These are phyloP conservation scores for Eilema sororculum DNA, from an alignment of 2,888 invertebrate genomes.

Conservation along the genomic window DNA sequence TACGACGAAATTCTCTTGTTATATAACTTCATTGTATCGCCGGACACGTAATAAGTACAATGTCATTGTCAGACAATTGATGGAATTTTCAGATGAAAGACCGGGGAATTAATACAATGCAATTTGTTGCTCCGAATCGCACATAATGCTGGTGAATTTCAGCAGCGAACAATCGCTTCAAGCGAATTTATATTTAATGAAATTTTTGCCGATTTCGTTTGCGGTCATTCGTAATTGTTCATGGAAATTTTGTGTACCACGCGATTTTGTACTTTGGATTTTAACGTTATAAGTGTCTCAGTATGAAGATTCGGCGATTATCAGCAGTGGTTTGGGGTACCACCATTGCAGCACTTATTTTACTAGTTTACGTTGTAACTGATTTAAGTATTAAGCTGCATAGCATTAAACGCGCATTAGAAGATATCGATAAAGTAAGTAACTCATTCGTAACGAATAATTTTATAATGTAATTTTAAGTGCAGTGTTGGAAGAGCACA, in stretches of 20 bases:
- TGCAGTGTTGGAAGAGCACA: neutral
- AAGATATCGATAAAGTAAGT: conserved; percentile 88
- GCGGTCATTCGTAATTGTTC: neutral
- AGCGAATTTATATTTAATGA: conserved; percentile 21
- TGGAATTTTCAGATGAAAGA: conserved; percentile 7
- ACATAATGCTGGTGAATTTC: conserved; percentile 6
- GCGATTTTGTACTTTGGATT: conserved; percentile 1
- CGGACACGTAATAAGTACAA: neutral
- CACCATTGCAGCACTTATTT: conserved; percentile 87
- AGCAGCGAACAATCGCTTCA: conserved; percentile 14
- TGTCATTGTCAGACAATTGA: conserved; percentile 3
- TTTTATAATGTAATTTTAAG: neutral
- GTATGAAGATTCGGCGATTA: conserved; percentile 87
- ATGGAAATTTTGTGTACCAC: neutral
- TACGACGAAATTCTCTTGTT: neutral
- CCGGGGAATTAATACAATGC: neutral
- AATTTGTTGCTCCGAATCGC: neutral
- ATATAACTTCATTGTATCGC: neutral
- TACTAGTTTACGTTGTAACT: conserved; percentile 89
- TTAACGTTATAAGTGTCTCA: conserved; percentile 9
- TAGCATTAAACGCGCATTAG: conserved; percentile 83
- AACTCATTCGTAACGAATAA: neutral
- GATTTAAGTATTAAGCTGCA: conserved; percentile 88
- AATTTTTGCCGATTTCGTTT: conserved; percentile 11
- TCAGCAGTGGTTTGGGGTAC: conserved; percentile 88